These are phyloP conservation scores for Agonopterix alstromeriana DNA, from an alignment of 2,888 invertebrate species.

Conservation along the genomic window DNA sequence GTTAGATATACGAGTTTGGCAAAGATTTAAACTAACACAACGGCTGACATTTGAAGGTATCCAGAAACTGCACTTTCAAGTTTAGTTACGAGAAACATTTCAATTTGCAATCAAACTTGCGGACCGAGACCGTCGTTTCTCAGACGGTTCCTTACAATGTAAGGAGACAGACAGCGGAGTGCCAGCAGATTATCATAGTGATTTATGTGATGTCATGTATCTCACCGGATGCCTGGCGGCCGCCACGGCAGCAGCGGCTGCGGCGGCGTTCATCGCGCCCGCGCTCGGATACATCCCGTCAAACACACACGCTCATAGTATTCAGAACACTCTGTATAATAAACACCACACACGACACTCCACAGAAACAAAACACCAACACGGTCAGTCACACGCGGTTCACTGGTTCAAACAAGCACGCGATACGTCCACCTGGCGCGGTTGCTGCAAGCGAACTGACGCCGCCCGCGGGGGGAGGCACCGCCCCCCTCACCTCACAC, in stretches of 20 bases:
- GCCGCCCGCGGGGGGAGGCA: constrained; percentile 35
- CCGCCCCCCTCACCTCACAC: constrained; percentile 34
- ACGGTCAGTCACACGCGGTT: constrained; percentile 57
- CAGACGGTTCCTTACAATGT: constrained; percentile 11
- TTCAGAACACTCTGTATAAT: constrained; percentile 45
- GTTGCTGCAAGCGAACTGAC: constrained; percentile 55
- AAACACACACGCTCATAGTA: constrained; percentile 68
- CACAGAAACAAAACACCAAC: constrained; percentile 40
- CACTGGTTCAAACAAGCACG: constrained; percentile 25
- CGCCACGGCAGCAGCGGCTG: constrained; percentile 89
- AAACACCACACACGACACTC: constrained; percentile 67
- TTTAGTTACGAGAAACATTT: too few relatives aligned
- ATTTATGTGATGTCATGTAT: constrained; percentile 22
- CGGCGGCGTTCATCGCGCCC: constrained; percentile 90
- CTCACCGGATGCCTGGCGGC: constrained; percentile 93
- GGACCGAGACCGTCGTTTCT: constrained; percentile 12
- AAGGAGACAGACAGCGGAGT: constrained; percentile 8
- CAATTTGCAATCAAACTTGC: background rate
- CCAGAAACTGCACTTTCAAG: too few relatives aligned
- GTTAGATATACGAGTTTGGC: too few relatives aligned
- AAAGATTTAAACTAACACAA: too few relatives aligned
- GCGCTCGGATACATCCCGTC: constrained; percentile 90
- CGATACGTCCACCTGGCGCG: constrained; percentile 32
- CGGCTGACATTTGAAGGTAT: too few relatives aligned
- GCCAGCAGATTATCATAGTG: constrained; percentile 16